A percentile compares a stretch with the other conserved stretches of the same genome.
Evolutionary conservation across 2,888 invertebrate genomes (phyloP).

Genomic region (Tiliacea aurago): DNA sequence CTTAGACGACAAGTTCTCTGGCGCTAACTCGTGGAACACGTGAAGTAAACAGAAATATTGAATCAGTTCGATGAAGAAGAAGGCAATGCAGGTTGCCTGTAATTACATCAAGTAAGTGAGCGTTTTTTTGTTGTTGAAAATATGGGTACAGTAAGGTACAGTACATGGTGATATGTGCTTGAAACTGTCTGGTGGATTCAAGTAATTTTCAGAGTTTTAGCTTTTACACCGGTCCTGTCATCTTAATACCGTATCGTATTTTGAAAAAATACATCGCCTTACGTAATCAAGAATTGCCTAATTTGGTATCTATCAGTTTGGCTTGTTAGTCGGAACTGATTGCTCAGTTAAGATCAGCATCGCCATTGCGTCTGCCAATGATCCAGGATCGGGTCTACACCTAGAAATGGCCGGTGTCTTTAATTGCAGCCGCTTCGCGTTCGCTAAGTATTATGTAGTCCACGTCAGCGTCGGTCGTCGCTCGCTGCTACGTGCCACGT

Average conservation of each 20-base stretch:
- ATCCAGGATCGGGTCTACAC: background rate
- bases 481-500: conserved; percentile 7
- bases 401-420: background rate
- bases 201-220: background rate
- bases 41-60: conserved; percentile 14
- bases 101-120: background rate
- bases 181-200: background rate
- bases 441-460: background rate
- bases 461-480: background rate
- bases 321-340: background rate
- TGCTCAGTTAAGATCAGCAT: background rate
- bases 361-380: background rate
- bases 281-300: background rate
- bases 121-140: too few relatives aligned
- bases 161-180: too few relatives aligned
- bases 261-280: background rate
- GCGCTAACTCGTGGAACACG: conserved; percentile 24
- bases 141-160: too few relatives aligned
- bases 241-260: background rate
- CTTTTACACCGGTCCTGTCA: background rate
- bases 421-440: background rate
- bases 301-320: background rate
- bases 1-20: conserved; percentile 59
- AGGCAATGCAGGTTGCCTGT: background rate
- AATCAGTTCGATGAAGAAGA: background rate